These are phyloP conservation scores for Sternotherus odoratus DNA, from an alignment of 2,797 vertebrate species.

Conservation along the genomic window DNA sequence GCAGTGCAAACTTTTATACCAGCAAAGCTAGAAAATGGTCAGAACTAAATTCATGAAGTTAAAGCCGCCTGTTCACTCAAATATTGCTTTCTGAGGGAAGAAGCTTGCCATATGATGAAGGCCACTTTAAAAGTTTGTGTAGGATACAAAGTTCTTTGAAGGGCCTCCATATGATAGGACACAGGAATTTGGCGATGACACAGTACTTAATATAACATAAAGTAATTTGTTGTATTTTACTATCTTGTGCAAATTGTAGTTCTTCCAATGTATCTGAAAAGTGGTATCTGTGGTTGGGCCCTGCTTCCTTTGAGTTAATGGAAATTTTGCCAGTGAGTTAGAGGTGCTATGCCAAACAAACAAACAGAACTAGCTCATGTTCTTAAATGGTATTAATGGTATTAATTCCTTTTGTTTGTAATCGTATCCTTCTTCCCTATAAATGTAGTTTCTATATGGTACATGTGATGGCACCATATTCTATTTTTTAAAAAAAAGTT, in stretches of 20 bases:
- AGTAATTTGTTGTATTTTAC: neutral
- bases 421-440: neutral
- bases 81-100: neutral
- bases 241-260: neutral
- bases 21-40: neutral
- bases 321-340: neutral
- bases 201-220: no score
- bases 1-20: no score
- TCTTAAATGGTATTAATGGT: neutral
- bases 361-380: neutral
- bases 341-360: neutral
- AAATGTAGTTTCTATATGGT: neutral
- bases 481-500: neutral
- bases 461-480: neutral
- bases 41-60: neutral
- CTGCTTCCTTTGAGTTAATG: neutral
- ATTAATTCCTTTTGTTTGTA: neutral
- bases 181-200: no score
- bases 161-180: neutral
- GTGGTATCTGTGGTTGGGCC: no score
- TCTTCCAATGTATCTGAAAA: neutral
- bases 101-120: neutral
- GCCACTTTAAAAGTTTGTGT: neutral
- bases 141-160: neutral
- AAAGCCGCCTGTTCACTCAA: neutral